Evolutionary conservation across 2,113 vertebrate species (phyloP).

Genomic region (Naja naja): DNA sequence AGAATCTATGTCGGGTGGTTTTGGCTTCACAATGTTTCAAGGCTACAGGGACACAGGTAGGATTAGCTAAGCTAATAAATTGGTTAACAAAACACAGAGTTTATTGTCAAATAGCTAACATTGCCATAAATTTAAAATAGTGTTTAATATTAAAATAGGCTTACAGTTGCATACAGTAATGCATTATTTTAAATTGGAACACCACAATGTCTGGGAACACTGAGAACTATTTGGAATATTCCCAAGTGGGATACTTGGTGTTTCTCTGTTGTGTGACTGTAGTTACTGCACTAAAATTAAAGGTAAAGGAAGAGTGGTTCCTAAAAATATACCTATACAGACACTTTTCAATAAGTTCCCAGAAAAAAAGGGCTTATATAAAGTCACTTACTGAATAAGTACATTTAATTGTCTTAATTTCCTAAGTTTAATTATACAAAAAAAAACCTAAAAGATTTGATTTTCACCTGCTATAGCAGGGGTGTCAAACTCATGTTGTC

Average conservation of each 20-base stretch:
- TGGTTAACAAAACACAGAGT: neutral
- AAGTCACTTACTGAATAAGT: neutral
- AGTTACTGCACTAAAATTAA: neutral
- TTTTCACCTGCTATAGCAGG: neutral
- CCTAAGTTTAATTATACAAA: neutral
- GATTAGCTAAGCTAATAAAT: neutral
- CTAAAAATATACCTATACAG: neutral
- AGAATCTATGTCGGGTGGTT: no score
- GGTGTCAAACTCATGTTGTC: no score
- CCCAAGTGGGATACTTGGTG: neutral
- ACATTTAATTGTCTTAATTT: neutral
- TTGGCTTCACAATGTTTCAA: no score
- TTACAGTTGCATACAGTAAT: neutral
- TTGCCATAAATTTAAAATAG: neutral
- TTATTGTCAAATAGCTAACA: neutral
- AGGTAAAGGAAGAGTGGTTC: neutral
- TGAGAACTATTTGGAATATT: neutral
- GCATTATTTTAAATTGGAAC: neutral
- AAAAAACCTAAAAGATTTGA: neutral
- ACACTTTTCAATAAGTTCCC: neutral
- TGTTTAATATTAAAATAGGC: neutral
- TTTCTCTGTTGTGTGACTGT: neutral
- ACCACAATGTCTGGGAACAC: neutral
- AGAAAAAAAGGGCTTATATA: neutral
- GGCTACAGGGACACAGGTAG: no score